Conservation (phyloP, 2,888 invertebrate genomes). For the Camponotus fellah region DNA sequence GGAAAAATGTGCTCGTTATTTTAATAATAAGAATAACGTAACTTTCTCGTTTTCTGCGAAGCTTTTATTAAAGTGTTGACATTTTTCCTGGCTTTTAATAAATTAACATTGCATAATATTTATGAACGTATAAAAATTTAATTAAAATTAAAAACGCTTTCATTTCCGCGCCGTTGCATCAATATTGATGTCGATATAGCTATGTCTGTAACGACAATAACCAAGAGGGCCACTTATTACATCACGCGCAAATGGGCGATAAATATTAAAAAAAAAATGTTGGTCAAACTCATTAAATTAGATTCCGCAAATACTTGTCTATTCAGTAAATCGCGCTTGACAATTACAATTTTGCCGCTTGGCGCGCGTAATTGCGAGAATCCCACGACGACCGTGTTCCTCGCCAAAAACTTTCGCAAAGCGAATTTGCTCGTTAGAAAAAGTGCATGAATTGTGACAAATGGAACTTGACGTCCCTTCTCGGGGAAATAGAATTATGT, state of each 20-base stretch:
- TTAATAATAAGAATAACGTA: neutral
- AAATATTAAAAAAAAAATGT: neutral
- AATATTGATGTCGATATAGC: neutral
- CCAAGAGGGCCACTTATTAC: neutral
- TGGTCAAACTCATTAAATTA: neutral
- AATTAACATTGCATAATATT: neutral
- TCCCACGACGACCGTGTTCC: conserved; percentile 1
- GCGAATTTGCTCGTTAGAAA: conserved; percentile 34
- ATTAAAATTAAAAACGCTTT: neutral
- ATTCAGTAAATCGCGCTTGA: conserved; percentile 32
- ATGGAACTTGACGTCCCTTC: conserved; percentile 27
- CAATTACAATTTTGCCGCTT: conserved; percentile 43
- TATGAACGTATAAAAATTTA: neutral
- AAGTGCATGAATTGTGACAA: conserved; percentile 42
- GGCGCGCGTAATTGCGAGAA: conserved; percentile 37
- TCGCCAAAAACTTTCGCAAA: conserved; percentile 44
- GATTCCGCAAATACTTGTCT: conserved; percentile 1
- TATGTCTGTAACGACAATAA: neutral
- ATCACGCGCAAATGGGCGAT: neutral
- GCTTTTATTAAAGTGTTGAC: neutral
- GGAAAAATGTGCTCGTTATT: neutral
- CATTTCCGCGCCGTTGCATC: neutral
- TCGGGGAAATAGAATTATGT: conserved; percentile 44
- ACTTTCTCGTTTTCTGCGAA: neutral
- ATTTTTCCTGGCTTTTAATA: conserved; percentile 8